A percentile compares a stretch with the other conserved stretches of the same genome.
These are phyloP conservation scores for Polydesmus complanatus DNA, from an alignment of 2,888 invertebrate genomes.

Conservation along the genomic window DNA sequence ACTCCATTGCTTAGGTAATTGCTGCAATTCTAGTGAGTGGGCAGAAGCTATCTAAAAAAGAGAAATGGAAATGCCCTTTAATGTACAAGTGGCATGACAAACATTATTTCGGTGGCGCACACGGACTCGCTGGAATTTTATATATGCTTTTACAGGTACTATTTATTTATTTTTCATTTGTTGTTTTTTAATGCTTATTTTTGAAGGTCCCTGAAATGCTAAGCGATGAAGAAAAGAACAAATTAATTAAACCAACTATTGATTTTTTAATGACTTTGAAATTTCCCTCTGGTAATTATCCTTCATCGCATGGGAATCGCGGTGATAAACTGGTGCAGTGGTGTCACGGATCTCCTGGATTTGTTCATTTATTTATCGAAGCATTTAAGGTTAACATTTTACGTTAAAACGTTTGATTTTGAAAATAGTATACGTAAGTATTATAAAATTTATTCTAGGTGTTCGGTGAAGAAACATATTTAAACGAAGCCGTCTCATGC, in stretches of 20 bases:
- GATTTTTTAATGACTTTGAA: conserved; percentile 32
- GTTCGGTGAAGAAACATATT: conserved; percentile 51
- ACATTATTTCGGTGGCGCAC: conserved; percentile 76
- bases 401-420: neutral
- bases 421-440: neutral
- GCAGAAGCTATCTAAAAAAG: conserved; percentile 41
- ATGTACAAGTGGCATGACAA: conserved; percentile 78
- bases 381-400: conserved; percentile 46
- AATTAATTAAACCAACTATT: conserved; percentile 30
- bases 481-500: conserved; percentile 51
- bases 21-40: conserved; percentile 44
- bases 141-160: conserved; percentile 62
- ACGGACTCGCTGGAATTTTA: conserved; percentile 73
- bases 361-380: conserved; percentile 46
- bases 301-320: conserved; percentile 55
- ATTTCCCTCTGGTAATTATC: conserved; percentile 39
- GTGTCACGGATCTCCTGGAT: conserved; percentile 90
- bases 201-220: conserved; percentile 19
- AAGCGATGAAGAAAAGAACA: conserved; percentile 21
- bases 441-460: conserved; percentile 39
- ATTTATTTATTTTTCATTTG: neutral
- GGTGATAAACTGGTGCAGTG: conserved; percentile 71
- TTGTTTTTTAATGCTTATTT: neutral
- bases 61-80: conserved; percentile 42
- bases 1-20: conserved; percentile 43